phyloP scores from a whole-genome alignment of 2,113 vertebrate species.

The Thamnaconus septentrionalis region DNA sequence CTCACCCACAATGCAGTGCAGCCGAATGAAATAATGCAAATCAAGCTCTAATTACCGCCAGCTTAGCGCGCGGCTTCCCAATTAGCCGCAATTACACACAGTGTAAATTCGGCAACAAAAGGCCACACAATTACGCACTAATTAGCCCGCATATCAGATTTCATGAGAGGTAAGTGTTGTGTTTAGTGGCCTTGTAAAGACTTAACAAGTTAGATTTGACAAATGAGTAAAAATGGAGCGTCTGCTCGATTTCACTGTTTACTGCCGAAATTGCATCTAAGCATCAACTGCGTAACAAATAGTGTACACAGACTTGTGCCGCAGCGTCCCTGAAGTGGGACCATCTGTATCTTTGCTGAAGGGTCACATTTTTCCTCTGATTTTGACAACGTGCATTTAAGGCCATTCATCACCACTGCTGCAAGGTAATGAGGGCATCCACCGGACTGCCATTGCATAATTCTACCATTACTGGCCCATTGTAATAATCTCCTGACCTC shows the following conservation, averaged over 20 bases:
- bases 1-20: conserved; percentile 78
- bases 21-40: conserved; percentile 87
- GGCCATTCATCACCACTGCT: conserved; percentile 68
- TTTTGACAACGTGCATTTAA: conserved; percentile 74
- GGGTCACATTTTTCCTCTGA: conserved; percentile 60
- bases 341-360: conserved; percentile 73
- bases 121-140: conserved; percentile 82
- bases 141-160: conserved; percentile 71
- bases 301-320: conserved; percentile 25
- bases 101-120: conserved; percentile 88
- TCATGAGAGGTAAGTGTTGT: conserved; percentile 28
- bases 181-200: conserved; percentile 40
- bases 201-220: conserved; percentile 6
- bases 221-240: too few relatives aligned
- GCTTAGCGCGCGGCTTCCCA: conserved; percentile 85
- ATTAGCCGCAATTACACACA: conserved; percentile 93
- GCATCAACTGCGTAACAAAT: conserved; percentile 46
- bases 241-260: conserved; percentile 1
- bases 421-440: conserved; percentile 71
- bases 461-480: conserved; percentile 74
- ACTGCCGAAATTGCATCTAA: conserved; percentile 27
- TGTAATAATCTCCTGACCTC: conserved; percentile 78
- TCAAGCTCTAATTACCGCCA: conserved; percentile 86
- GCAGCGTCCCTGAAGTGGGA: conserved; percentile 43
- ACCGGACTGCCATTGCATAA: conserved; percentile 73